Evolutionary conservation across 2,797 vertebrate genomes (phyloP), one percentile per base, ranked within the genome.

Genomic region (Dallia pectoralis): DNA sequence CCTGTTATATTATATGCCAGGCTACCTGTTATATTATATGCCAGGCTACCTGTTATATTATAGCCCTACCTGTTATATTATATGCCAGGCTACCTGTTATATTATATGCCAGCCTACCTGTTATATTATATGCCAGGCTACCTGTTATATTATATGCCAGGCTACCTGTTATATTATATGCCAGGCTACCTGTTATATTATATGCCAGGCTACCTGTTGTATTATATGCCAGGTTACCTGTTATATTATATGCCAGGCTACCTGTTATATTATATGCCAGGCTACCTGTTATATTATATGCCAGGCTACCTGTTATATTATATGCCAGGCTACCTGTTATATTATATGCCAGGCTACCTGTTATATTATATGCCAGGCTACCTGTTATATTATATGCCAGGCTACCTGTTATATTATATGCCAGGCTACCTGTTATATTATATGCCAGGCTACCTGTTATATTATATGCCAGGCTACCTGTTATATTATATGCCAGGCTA

Each of bases 71-170:
- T 69, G 25, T 64, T 19, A 36, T 27, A 19, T 44, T 32, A 71
- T 67, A 15, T 49, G n/a, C n/a, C n/a, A n/a, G n/a, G n/a, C n/a
- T n/a, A n/a, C 48, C 32, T 69, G 25, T 64, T 19, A 36, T 27
- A 19, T 44, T 32, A 71, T 67, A 15, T 49, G n/a, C n/a, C n/a
- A n/a, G n/a, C n/a, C n/a, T n/a, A n/a, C 48, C 32, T 69, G 25
- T 64, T 19, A 36, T 27, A 19, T 44, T 32, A 71, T 67, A 15
- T 49, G n/a, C n/a, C n/a, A n/a, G n/a, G n/a, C n/a, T n/a, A n/a
- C 48, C 32, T 69, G 25, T 64, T 19, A 36, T 27, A 19, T 44
- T 32, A 71, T 67, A 15, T 49, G n/a, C n/a, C n/a, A n/a, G n/a
- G n/a, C n/a, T n/a, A n/a, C 48, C 32, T 69, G 25, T 64, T 19